Percentiles rank a stretch among this genome's conserved stretches.
phyloP scores from a whole-genome alignment of 2,797 vertebrate genomes.

The Argentina silus region DNA sequence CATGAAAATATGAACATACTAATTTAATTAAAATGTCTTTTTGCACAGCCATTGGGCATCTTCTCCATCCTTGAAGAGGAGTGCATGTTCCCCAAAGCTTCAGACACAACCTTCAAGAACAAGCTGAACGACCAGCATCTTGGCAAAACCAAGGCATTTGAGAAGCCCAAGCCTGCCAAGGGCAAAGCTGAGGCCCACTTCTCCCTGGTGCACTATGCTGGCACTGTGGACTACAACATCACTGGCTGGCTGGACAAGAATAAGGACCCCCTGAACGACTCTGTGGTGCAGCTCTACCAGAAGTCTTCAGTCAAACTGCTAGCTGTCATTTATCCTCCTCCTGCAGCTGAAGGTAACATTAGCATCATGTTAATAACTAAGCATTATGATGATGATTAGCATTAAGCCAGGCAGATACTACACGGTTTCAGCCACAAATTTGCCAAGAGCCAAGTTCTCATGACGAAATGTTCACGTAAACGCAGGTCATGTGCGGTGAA shows the following conservation, averaged over 20 bases:
- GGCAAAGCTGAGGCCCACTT: conserved; percentile 89
- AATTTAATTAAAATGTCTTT: neutral
- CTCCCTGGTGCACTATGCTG: conserved; percentile 86
- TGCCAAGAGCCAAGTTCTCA: too few species aligned
- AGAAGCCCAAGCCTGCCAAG: conserved; percentile 86
- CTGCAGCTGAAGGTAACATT: too few species aligned
- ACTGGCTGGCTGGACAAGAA: conserved; percentile 90
- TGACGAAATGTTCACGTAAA: too few species aligned
- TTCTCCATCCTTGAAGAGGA: conserved; percentile 87
- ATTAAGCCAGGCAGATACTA: too few species aligned
- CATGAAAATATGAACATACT: too few species aligned
- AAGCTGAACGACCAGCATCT: conserved; percentile 90
- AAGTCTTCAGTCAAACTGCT: conserved; percentile 80
- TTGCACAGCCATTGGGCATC: conserved; percentile 67
- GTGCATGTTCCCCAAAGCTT: conserved; percentile 89
- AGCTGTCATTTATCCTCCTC: too few species aligned
- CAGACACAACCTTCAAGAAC: conserved; percentile 86
- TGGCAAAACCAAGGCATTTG: conserved; percentile 85
- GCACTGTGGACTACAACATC: conserved; percentile 91
- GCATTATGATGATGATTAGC: too few species aligned
- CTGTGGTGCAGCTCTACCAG: conserved; percentile 85
- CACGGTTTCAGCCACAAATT: too few species aligned
- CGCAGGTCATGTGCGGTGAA: too few species aligned
- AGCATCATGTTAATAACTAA: too few species aligned
- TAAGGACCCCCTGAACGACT: conserved; percentile 91